Evolutionary conservation across 2,113 vertebrate genomes (phyloP), one percentile per base, ranked within the genome.

Genomic region (Trichomycterus rosablanca): DNA sequence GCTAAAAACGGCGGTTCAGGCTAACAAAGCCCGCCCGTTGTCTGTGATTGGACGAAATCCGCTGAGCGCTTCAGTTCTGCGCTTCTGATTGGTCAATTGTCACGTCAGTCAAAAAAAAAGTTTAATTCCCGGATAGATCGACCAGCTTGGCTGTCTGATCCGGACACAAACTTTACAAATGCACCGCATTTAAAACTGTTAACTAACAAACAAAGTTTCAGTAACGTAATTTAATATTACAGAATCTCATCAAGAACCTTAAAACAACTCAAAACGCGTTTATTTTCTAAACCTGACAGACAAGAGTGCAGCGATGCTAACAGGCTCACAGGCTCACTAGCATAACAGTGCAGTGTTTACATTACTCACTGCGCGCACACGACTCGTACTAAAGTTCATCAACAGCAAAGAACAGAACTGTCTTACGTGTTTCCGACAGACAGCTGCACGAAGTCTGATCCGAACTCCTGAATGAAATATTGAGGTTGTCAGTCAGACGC

Each of bases 71-170:
- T 5, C 8, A 15, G n/a, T 22, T 12, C 5, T 23, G 14, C 3
- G 32, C 14, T 39, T 66, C 26, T 67, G 60, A 81, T 72, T 82
- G 74, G 75, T 3, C 51, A 7, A 68, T 2, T 0, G 2, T 10
- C 15, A 42, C 15, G 76, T 66, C 73, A 5, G 10, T 80, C 42
- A 76, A 34, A 53, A 22, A 2, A 5, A 20, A 74, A 65, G 28
- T 34, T 44, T 26, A 53, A 67, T 58, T 44, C 40, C 70, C 54
- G 37, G 69, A 73, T 74, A 76, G 78, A 54, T 71, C 59, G 42
- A 55, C 39, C 30, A 72, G 69, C 76, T 74, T 77, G 46, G 51
- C 60, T 68, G 74, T 66, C 76, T 65, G 55, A 54, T 35, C 60
- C 60, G 1, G 49, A 49, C 52, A 65, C 63, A 65, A 65, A 65